These are phyloP conservation scores for Drosophila kurseongensis DNA, from an alignment of 1,140 invertebrate species.

Conservation along the genomic window DNA sequence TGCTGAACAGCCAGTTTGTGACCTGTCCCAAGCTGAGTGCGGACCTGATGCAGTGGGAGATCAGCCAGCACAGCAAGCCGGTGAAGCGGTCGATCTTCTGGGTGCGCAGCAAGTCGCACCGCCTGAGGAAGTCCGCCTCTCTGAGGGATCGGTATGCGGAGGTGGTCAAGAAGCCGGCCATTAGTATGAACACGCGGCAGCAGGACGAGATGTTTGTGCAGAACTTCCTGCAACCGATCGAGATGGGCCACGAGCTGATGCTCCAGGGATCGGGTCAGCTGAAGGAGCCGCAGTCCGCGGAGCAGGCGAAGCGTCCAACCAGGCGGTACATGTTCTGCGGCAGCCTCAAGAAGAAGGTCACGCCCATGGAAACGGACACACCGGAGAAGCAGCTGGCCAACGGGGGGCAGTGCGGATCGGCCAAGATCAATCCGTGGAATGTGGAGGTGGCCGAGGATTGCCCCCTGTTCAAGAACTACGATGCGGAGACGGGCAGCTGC, in stretches of 20 bases:
- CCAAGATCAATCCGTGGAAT: slow-evolving; percentile 73
- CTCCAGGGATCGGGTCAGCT: slow-evolving; percentile 34
- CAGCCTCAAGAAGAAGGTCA: slow-evolving; percentile 82
- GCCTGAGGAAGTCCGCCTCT: slow-evolving; percentile 80
- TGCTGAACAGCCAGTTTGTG: slow-evolving; percentile 84
- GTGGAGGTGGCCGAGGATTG: slow-evolving; percentile 76
- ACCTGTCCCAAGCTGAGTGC: slow-evolving; percentile 77
- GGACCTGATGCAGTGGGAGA: slow-evolving; percentile 79
- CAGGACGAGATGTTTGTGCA: slow-evolving; percentile 79
- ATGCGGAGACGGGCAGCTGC: slow-evolving; percentile 84
- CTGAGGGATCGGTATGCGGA: slow-evolving; percentile 83
- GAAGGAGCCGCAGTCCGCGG: slow-evolving; percentile 37
- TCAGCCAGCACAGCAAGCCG: slow-evolving; percentile 77
- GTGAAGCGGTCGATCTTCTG: slow-evolving; percentile 82
- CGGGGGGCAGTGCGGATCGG: slow-evolving; percentile 30
- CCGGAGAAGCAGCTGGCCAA: slow-evolving; percentile 74
- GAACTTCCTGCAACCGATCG: slow-evolving; percentile 81
- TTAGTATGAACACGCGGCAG: slow-evolving; percentile 82
- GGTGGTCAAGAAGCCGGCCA: slow-evolving; percentile 77
- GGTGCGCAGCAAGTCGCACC: slow-evolving; percentile 83
- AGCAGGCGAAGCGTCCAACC: slow-evolving; percentile 46
- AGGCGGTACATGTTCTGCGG: slow-evolving; percentile 73
- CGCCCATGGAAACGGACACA: slow-evolving; percentile 74
- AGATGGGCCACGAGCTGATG: slow-evolving; percentile 56
- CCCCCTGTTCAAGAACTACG: slow-evolving; percentile 83